Base-by-base conservation (phyloP, 2,888 invertebrate genomes). In the Meliscaeva auricollis region DNA sequence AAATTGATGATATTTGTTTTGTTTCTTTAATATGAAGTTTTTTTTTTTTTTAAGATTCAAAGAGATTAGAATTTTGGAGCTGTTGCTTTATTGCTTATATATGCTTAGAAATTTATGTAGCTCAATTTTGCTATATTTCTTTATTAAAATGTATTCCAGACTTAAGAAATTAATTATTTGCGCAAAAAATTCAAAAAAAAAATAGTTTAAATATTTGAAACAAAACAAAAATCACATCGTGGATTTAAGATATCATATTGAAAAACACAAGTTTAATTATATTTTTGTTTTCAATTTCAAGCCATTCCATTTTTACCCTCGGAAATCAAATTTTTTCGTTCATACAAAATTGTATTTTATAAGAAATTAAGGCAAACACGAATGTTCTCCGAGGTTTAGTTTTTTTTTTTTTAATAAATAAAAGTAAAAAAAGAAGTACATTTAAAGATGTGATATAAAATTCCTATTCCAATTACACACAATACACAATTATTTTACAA, bases 211-310 rank as follows among this genome's bases (percentile, higher is more conserved):
- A 35, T 20, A 17, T 38, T 38, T 48, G 58, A 52, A 73, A 62
- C 62, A 62, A 73, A 73, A 62, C 73, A 73, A 73, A 48, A 50
- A 52, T 62, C 62, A 62, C 17, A 50, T 11, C 38, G n/a, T 54
- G 7, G 38, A 56, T 41, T 1, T n/a, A 7, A 38, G 32, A 58
- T 11, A 17, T 17, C 2, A 48, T 20, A 13, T 13, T 11, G 3
- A 48, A 26, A 26, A 26, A 26, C 2, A 26, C 2, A 26, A 26
- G 4, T 26, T 26, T 3, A 26, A 3, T 26, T 26, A 26, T n/a
- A n/a, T n/a, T n/a, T n/a, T n/a, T n/a, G n/a, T n/a, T n/a, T 26
- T 26, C 2, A 4, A 26, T 26, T 4, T 26, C 26, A 26, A 4
- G 3, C 26, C 26, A 26, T 26, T 26, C 26, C 26, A 26, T 26